These are phyloP conservation scores for Chrysolina oricalcia DNA, from an alignment of 2,888 invertebrate genomes.

Conservation along the genomic window DNA sequence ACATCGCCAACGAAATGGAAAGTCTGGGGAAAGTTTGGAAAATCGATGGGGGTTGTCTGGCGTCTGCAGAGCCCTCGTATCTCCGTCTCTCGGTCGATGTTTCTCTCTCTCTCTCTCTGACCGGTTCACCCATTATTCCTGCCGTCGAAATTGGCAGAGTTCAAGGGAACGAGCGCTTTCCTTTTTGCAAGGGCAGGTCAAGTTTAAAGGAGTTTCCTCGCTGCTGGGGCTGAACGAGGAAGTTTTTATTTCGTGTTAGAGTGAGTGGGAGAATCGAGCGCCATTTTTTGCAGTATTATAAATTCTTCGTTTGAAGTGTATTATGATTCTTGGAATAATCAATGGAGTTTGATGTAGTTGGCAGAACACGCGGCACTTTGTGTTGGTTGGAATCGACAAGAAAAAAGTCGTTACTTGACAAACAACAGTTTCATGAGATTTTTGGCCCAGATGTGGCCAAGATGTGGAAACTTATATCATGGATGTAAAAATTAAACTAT, in stretches of 20 bases:
- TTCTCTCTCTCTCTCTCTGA: constrained; percentile 10
- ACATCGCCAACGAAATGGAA: constrained; percentile 49
- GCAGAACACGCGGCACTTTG: too few species aligned
- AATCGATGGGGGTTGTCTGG: constrained; percentile 54
- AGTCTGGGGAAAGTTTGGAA: constrained; percentile 50
- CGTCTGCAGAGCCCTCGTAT: constrained; percentile 38
- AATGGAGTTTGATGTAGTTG: too few species aligned
- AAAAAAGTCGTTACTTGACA: too few species aligned
- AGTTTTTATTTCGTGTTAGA: constrained; percentile 32
- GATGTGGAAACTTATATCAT: too few species aligned
- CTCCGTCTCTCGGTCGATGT: constrained; percentile 12
- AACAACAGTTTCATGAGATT: too few species aligned
- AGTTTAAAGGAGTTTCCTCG: constrained; percentile 39
- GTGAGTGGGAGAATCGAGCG: neutral
- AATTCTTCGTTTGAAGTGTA: neutral
- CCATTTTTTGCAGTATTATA: too few species aligned
- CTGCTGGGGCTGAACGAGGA: constrained; percentile 30
- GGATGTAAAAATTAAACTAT: too few species aligned
- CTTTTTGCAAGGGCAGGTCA: constrained; percentile 52
- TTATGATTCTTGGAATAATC: neutral
- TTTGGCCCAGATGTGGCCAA: too few species aligned
- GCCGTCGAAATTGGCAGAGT: constrained; percentile 44
- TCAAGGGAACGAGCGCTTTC: constrained; percentile 56
- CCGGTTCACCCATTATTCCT: constrained; percentile 14
- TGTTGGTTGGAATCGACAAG: too few species aligned